Base-by-base conservation (phyloP, 2,113 vertebrate genomes). In the Istiophorus platypterus region DNA sequence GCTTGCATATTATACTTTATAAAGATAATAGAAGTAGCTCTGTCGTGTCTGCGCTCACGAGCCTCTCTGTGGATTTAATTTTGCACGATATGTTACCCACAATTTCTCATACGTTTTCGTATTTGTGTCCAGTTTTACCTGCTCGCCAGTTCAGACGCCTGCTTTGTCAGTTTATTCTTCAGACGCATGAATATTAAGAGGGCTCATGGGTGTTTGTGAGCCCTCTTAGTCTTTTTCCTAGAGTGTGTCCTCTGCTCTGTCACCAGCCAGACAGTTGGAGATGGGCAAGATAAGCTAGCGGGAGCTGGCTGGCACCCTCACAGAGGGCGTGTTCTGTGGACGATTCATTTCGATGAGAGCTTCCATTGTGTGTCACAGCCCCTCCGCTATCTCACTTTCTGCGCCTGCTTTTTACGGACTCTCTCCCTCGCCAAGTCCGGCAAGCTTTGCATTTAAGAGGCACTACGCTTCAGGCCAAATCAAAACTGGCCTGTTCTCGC, bases 321-420 rank as follows among this genome's bases (percentile, higher is more conserved):
- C 67, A 54, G 81, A 82, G 66, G 52, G 26, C 57, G 80, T 69
- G 61, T 7, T 26, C 80, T 88, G 84, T 79, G 86, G 82, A 80
- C 80, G 81, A 87, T 84, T 90, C 63, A 85, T 81, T 88, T 76
- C 78, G 82, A 88, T 84, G 80, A 80, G 69, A 74, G 82, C 54
- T 65, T 70, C 86, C 85, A 77, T 84, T 82, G 76, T 78, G 82
- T 89, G 89, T 85, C 86, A 75, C 80, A 73, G 31, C 72, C 31
- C 63, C 68, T 80, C 42, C 61, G 70, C 78, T 83, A 52, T 80
- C 73, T 76, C 26, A 29, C 80, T 39, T 63, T 83, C 59, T 61
- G 37, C 73, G 52, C 59, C 59, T 57, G 54, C n/a, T 76, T 64
- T 72, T 52, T n/a, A n/a, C 63, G 51, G 62, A 41, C 41, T 62